Percentiles rank a stretch among this genome's conserved stretches.
phyloP scores from a whole-genome alignment of 2,113 vertebrate species.

The Dicaeum eximium region DNA sequence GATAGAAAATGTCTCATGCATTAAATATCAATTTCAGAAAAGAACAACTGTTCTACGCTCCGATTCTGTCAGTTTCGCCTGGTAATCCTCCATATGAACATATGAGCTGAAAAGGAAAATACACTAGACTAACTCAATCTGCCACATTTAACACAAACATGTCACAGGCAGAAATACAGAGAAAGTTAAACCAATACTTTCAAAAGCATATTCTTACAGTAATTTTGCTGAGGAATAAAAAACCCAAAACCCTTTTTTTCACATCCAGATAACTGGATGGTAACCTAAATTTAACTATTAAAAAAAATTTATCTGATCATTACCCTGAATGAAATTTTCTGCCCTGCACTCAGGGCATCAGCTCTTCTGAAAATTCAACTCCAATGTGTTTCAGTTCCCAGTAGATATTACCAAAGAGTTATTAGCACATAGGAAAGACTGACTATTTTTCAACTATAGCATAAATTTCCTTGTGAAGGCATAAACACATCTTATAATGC shows the following conservation, averaged over 20 bases:
- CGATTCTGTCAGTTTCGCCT: background rate
- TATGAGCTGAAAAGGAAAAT: background rate
- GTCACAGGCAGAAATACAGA: background rate
- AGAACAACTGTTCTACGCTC: background rate
- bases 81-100: background rate
- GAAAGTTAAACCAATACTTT: background rate
- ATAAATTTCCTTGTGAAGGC: background rate
- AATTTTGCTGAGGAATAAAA: background rate
- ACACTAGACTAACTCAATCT: background rate
- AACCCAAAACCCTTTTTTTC: fast-evolving
- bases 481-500: background rate
- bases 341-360: background rate
- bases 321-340: background rate
- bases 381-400: background rate
- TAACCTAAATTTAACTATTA: background rate
- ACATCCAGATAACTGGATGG: background rate
- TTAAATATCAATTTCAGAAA: background rate
- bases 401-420: background rate
- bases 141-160: background rate
- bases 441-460: background rate
- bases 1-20: background rate
- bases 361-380: background rate
- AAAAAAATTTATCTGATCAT: background rate
- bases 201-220: background rate
- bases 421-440: background rate